Evolutionary conservation across 1,140 invertebrate species (phyloP), one percentile per base, ranked within the genome.

Genomic region (Linepithema humile): DNA sequence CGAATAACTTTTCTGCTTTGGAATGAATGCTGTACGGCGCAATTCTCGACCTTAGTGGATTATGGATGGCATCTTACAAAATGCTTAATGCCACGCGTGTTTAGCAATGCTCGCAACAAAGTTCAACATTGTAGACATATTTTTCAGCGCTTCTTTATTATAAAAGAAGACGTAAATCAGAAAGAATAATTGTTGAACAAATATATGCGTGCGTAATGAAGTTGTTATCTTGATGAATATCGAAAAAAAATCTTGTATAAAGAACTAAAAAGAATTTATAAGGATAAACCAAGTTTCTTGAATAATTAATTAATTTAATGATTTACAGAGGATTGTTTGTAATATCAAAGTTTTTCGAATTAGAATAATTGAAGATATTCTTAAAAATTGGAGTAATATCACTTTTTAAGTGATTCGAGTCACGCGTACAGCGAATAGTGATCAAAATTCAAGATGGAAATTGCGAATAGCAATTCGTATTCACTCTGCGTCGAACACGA

Each of bases 1-100:
- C 50, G 75, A 43, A 29, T 26, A 73, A 69, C 48, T 65, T 83
- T 53, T 70, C 48, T n/a, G 57, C 17, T 53, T 50, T 20, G 15
- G 23, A 40, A 29, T 9, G 43, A 48, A 77, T 17, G 38, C 5
- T 45, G 10, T 32, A 60, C 55, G 26, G 35, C 5, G 23, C 40
- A 32, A 9, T 26, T 65, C 32, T 12, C 7, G 43, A 77, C 20
- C 29, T 23, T 38, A n/a, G 29, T 9, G 74, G 29, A 77, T 64
- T 59, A 77, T 35, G 59, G n/a, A 77, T 38, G 20, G 32, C 3
- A 4, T 38, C 12, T 7, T 7, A 5, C n/a, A 48, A 5, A 62
- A 60, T 32, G 55, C 26, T 6, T 26, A 26, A n/a, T 23, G 17
- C 35, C 12, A 20, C 26, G 7, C 26, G 23, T 6, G 26, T 73